Evolutionary conservation across 2,797 vertebrate species (phyloP), one percentile per base, ranked within the genome.

Genomic region (Lagocephalus sceleratus): DNA sequence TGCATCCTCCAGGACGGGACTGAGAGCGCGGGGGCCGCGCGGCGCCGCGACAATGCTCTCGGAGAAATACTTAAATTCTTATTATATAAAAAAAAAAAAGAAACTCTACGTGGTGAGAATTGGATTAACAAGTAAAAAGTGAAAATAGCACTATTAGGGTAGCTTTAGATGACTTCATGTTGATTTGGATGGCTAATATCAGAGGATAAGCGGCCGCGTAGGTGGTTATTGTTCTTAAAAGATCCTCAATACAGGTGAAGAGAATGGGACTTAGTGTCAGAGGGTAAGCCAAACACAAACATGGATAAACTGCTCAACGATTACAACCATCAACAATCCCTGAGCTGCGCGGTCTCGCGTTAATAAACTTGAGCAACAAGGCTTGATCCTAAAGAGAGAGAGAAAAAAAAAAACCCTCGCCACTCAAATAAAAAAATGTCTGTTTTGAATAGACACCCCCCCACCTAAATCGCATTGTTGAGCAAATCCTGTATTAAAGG

Each of bases 391-490:
- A 68, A 66, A 42, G 15, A 19, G 17, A 19, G 40, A n/a, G 3
- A 17, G 5, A 19, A n/a, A 42, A 3, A 42, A 19, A 42, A 68
- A 68, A 85, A 84, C 87, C 79, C 81, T 79, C 57, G 38, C 71
- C 78, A 76, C 79, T 85, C 76, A 60, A 63, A 76, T 19, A 44
- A 92, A 92, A 77, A 84, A 84, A 84, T 63, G 75, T 76, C 80
- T 90, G 88, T 84, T 89, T 84, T 95, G 92, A 95, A 97, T 93
- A 94, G 94, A 93, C 90, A 90, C 87, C 91, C 88, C 88, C 89
- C 91, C 88, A 88, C 91, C 81, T 90, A 94, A 96, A 95, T 95
- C 93, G 91, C 91, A 94, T 95, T 97, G 93, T 95, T 91, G 92
- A 92, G 93, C 94, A 96, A 97, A 97, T 97, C 94, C 94, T 90